Conservation (phyloP, 2,888 invertebrate genomes). For the Seira musarum region DNA sequence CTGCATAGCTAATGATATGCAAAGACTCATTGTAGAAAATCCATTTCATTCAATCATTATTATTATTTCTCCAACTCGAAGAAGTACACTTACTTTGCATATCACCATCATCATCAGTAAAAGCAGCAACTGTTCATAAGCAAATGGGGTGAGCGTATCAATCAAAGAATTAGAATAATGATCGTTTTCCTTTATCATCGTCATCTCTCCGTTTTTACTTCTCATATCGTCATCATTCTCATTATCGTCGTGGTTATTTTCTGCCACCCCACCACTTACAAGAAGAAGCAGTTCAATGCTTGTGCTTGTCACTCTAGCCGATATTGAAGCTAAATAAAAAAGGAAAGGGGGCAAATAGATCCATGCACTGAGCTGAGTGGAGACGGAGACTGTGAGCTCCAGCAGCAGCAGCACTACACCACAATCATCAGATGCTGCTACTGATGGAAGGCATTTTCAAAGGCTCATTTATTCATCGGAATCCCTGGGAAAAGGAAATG, state of each 20-base stretch:
- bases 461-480: constrained; percentile 37
- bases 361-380: no score
- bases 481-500: constrained; percentile 63
- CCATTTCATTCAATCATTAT: background rate
- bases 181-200: constrained; percentile 31
- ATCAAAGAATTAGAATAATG: constrained; percentile 59
- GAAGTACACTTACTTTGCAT: constrained; percentile 5
- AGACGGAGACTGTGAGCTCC: background rate
- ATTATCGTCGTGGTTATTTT: constrained; percentile 33
- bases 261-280: background rate
- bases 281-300: background rate
- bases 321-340: background rate
- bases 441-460: no score
- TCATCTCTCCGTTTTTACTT: background rate
- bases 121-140: background rate
- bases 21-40: constrained; percentile 28
- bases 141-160: constrained; percentile 44
- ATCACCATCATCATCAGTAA: background rate
- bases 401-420: background rate
- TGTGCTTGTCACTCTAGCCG: background rate
- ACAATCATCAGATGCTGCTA: no score
- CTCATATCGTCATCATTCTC: constrained; percentile 22
- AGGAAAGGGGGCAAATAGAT: background rate
- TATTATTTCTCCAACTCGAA: background rate
- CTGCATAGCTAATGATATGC: constrained; percentile 51